phyloP scores from a whole-genome alignment of 2,113 vertebrate genomes.

The Hippopotamus amphibius region DNA sequence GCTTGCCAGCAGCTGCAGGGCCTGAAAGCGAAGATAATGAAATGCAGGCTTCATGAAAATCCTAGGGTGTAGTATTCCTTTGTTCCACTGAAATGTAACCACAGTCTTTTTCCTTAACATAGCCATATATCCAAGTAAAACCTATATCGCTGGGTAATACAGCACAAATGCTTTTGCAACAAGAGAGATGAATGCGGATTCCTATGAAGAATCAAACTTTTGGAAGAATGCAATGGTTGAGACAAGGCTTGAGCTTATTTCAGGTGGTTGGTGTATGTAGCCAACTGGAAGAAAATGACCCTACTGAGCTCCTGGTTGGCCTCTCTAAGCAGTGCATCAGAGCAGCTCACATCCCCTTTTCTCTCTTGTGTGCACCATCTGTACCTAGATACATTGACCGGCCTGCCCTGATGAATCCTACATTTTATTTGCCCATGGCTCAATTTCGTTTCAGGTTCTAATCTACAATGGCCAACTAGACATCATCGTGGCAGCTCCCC shows the following conservation, averaged over 20 bases:
- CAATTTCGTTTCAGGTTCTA: constrained; percentile 86
- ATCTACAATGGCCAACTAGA: constrained; percentile 95
- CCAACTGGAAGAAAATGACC: background rate
- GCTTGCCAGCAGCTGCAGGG: background rate
- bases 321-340: background rate
- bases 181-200: background rate
- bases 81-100: background rate
- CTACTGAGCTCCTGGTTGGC: background rate
- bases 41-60: background rate
- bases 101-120: background rate
- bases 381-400: rapidly evolving
- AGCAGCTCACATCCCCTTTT: background rate
- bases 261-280: background rate
- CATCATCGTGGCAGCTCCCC: constrained; percentile 90
- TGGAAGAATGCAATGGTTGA: background rate
- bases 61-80: background rate
- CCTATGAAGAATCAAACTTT: background rate
- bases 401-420: background rate
- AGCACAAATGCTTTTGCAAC: background rate
- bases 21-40: background rate
- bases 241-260: background rate
- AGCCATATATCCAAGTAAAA: background rate
- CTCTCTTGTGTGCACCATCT: background rate
- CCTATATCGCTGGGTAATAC: background rate
- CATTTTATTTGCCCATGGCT: background rate